Evolutionary conservation across 2,888 invertebrate species (phyloP), one percentile per base, ranked within the genome.

Genomic region (Abrostola triplasia): DNA sequence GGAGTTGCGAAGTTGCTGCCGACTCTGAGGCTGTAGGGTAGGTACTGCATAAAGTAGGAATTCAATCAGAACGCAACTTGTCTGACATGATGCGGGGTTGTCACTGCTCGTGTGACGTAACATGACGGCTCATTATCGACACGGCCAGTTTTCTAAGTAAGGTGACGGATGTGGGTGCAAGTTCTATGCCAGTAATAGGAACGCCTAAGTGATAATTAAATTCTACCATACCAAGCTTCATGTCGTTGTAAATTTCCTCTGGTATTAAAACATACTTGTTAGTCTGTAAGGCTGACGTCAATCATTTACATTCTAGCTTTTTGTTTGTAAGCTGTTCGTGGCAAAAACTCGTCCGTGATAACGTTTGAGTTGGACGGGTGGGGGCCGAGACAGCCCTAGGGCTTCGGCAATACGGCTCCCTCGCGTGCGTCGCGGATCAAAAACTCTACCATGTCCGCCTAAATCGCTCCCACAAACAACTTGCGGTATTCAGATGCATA

Each of bases 401-500:
- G 70, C 65, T 76, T 71, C 68, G 49, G 47, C 57, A 71, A 69
- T 64, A 67, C 37, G 65, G 59, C 53, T 56, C 50, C 62, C 63
- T 76, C 67, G 73, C 70, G 76, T 71, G 72, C 69, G 69, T 69
- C 57, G 68, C 72, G 79, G 76, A 80, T 84, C 80, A 83, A 78
- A 83, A 82, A 71, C 73, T 69, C 72, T 56, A 76, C 74, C 77
- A 73, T 73, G 81, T 81, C 83, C 83, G 78, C 77, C 77, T 70
- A 83, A 86, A 85, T 83, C 78, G 81, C 83, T 84, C 71, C 81
- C 79, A 80, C 83, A 85, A 86, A 84, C 82, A 73, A 80, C 80
- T 79, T 77, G 79, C 80, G 76, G 78, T 80, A 80, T 76, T 77
- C 72, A 70, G 83, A 84, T 84, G 67, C 70, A 76, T 78, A 85